Percentiles rank a stretch among this genome's conserved stretches.
These are phyloP conservation scores for Mesocentrotus franciscanus DNA, from an alignment of 53 echinoderm and acorn worm genomes.

Conservation along the genomic window DNA sequence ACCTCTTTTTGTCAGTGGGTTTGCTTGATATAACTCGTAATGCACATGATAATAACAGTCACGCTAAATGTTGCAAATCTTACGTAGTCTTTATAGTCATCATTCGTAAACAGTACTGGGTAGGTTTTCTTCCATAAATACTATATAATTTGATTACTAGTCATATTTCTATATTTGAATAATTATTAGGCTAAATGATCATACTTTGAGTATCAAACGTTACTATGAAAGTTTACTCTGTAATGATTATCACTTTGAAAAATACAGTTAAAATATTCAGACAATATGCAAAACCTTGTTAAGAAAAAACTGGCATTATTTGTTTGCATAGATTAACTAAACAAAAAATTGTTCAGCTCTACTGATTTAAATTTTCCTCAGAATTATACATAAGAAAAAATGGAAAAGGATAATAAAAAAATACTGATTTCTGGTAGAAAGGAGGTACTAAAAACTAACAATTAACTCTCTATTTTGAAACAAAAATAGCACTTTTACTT, in stretches of 20 bases:
- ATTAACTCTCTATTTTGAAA: constrained; percentile 49
- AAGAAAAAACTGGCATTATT: constrained; percentile 70
- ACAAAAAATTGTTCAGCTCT: constrained; percentile 61
- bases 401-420: constrained; percentile 66
- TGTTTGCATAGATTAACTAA: constrained; percentile 70
- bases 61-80: constrained; percentile 37
- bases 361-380: constrained; percentile 46
- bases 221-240: constrained; percentile 68
- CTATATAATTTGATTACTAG: constrained; percentile 66
- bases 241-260: constrained; percentile 67
- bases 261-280: constrained; percentile 70
- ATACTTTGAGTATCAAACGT: constrained; percentile 67
- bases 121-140: constrained; percentile 61
- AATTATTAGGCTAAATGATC: constrained; percentile 68
- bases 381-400: constrained; percentile 62
- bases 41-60: constrained; percentile 48
- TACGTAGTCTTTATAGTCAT: constrained; percentile 27
- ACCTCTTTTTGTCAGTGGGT: constrained; percentile 46
- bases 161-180: constrained; percentile 66
- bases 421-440: constrained; percentile 70
- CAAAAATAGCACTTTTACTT: constrained; percentile 58
- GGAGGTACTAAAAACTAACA: constrained; percentile 59
- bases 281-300: constrained; percentile 69
- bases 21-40: constrained; percentile 41
- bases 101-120: constrained; percentile 66